Base-by-base conservation (phyloP, 2,888 invertebrate genomes). In the Phrixothrix hirtus region DNA sequence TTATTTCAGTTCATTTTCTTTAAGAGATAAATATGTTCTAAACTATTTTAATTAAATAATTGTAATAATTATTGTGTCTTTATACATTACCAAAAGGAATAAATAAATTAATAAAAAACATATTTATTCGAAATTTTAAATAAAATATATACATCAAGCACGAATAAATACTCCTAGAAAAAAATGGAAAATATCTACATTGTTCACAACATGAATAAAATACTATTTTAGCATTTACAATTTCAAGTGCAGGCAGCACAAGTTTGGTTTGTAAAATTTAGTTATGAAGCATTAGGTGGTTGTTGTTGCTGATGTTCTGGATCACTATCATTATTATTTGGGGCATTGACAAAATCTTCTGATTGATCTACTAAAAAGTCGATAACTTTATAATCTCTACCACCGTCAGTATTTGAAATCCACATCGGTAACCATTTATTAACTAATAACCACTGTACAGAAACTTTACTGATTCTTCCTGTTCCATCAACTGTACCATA, bases 391-490 rank as follows among this genome's bases (percentile, higher is more conserved):
- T 78, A 79, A 50, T 79, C 78, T 7, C 76, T 72, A 4, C 81
- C 81, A 41, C 79, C 79, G n/a, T 75, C 75, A 1, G 76, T 76
- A 51, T 77, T 77, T n/a, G 78, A 77, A 49, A 82, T 80, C 84
- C 84, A 84, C 30, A 83, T 66, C 0, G 83, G 82, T 13, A 85
- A 66, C 85, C 85, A 85, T 62, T 83, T 83, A 65, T 86, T 85
- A 0, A 84, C 82, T 52, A 85, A 73, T 61, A 85, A 76, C 85
- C 85, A 85, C 64, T 85, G 84, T 26, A 85, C 75, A 1, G 84
- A 81, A 1, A 82, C 81, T 66, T 82, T 82, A 43, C 82, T 84
- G 37, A 85, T 81, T 42, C 83, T 71, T 5, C 80, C 76, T 2
- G 73, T 67, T 29, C 63, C 55, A 47, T 73, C 74, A 25, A 68